Evolutionary conservation across 2,113 vertebrate genomes (phyloP).

Genomic region (Pseudopodoces humilis): DNA sequence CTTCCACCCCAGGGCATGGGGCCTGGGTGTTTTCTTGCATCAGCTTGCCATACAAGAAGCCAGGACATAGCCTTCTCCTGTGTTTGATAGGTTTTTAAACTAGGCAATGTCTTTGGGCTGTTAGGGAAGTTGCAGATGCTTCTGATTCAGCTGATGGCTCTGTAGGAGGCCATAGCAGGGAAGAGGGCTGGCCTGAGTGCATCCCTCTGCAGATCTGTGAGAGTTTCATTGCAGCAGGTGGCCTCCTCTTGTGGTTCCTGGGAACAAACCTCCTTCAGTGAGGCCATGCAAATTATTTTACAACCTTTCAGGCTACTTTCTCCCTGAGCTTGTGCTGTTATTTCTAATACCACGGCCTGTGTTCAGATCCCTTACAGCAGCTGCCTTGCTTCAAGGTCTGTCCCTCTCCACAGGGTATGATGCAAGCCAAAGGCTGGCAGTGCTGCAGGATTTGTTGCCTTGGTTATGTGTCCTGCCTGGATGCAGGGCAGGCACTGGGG

Average conservation of each 20-base stretch:
- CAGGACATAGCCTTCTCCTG: not conserved
- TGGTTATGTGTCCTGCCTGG: not conserved
- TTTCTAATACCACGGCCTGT: not conserved
- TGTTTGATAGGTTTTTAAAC: not conserved
- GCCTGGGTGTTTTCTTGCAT: not conserved
- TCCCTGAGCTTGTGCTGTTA: not conserved
- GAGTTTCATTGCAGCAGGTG: not conserved
- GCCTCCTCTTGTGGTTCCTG: not conserved
- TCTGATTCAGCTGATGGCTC: not conserved
- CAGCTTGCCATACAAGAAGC: not conserved
- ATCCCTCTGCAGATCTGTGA: not conserved
- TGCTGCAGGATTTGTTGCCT: accelerated
- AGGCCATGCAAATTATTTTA: not conserved
- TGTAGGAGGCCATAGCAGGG: not conserved
- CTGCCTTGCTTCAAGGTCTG: not conserved
- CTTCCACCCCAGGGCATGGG: not conserved
- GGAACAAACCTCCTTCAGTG: not conserved
- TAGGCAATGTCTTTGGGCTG: not conserved
- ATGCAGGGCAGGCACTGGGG: not conserved
- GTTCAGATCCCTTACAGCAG: not conserved
- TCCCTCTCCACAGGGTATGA: not conserved
- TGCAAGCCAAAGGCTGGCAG: not conserved
- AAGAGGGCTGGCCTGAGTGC: not conserved
- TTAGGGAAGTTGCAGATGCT: not conserved
- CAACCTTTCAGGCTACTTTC: not conserved